Percentiles rank a stretch among this genome's conserved stretches.
phyloP scores from a whole-genome alignment of 2,113 vertebrate species.

The Marmota monax region DNA sequence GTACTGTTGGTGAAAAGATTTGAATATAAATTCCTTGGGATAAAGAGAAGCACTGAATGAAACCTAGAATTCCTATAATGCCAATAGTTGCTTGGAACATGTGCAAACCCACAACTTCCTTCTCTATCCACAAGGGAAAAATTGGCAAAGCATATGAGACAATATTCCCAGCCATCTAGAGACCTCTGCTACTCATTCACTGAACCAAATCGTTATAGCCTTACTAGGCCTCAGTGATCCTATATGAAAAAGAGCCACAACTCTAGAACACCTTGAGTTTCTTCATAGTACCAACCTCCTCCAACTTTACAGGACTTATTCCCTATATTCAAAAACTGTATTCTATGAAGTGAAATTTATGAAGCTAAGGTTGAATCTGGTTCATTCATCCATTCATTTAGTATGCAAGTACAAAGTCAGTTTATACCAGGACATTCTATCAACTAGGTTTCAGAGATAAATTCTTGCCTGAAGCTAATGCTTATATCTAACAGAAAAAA shows the following conservation, averaged over 20 bases:
- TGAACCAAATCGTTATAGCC: neutral
- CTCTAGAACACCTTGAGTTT: neutral
- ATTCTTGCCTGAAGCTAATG: neutral
- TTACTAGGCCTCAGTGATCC: neutral
- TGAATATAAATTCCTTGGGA: conserved; percentile 44
- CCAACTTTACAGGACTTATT: neutral
- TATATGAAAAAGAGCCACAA: neutral
- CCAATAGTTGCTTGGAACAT: neutral
- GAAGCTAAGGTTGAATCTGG: neutral
- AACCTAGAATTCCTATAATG: conserved; percentile 44
- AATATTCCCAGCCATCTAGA: neutral
- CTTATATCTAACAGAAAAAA: neutral
- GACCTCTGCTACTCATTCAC: neutral
- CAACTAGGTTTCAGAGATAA: neutral
- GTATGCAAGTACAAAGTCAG: neutral
- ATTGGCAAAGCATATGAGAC: neutral
- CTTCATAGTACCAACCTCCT: neutral
- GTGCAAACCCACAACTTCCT: neutral
- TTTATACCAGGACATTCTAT: neutral
- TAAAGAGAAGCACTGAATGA: conserved; percentile 29
- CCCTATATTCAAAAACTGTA: neutral
- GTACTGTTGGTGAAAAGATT: neutral
- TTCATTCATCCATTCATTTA: conserved; percentile 11
- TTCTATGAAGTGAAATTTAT: neutral
- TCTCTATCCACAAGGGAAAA: neutral